Percentiles rank a stretch among this genome's conserved stretches.
Evolutionary conservation across 1,140 invertebrate genomes (phyloP).

Genomic region (Olivierus martensii): DNA sequence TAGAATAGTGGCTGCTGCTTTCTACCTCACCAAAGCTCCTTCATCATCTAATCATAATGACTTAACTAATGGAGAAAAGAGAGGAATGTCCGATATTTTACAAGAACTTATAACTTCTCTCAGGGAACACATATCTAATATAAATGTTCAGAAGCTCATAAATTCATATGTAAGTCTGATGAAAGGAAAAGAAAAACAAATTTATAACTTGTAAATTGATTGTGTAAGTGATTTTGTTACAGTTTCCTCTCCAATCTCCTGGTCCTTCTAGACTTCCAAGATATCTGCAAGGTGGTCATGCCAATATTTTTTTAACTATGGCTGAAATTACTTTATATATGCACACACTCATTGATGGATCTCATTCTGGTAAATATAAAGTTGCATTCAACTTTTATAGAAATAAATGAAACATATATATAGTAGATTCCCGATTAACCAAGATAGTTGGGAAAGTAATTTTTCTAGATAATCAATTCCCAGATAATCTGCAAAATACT

Average conservation of each 20-base stretch:
- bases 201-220: neutral
- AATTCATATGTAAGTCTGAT: constrained; percentile 3
- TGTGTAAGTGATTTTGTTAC: constrained; percentile 7
- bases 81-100: constrained; percentile 18
- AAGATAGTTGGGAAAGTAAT: too few relatives aligned
- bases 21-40: constrained; percentile 21
- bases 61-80: constrained; percentile 15
- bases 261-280: constrained; percentile 24
- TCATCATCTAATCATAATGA: constrained; percentile 13
- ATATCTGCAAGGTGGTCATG: constrained; percentile 21
- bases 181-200: too few relatives aligned
- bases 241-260: constrained; percentile 21
- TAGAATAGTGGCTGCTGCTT: constrained; percentile 24
- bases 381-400: too few relatives aligned
- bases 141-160: constrained; percentile 2
- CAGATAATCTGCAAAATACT: too few relatives aligned
- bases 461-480: too few relatives aligned
- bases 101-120: constrained; percentile 19
- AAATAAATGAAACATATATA: too few relatives aligned
- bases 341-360: constrained; percentile 21
- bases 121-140: constrained; percentile 14
- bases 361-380: constrained; percentile 16
- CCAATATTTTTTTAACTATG: constrained; percentile 20
- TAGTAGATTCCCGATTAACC: too few relatives aligned
- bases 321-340: constrained; percentile 23